A percentile compares a stretch with the other conserved stretches of the same genome.
These are phyloP conservation scores for Cylindroiulus punctatus DNA, from an alignment of 2,888 invertebrate genomes.

Conservation along the genomic window DNA sequence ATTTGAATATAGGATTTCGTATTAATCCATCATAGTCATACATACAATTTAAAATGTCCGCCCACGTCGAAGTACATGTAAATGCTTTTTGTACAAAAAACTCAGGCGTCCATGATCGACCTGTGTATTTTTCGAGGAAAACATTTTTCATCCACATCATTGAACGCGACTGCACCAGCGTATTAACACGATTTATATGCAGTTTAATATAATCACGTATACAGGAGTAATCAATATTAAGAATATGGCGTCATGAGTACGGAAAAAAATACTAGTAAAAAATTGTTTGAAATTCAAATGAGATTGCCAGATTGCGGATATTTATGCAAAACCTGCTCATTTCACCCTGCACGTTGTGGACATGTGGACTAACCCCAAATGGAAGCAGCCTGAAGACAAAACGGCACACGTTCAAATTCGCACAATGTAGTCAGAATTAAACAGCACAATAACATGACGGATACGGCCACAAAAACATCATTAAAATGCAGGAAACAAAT, in stretches of 20 bases:
- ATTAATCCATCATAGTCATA: no score
- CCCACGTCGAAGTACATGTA: no score
- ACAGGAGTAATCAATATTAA: no score
- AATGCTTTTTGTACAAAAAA: no score
- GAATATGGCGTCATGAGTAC: neutral
- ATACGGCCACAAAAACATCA: neutral
- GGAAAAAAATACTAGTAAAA: neutral
- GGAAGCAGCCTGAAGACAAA: slow-evolving; percentile 4
- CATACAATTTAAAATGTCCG: no score
- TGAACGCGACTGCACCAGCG: neutral
- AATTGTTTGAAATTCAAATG: neutral
- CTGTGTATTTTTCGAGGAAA: no score
- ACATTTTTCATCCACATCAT: neutral
- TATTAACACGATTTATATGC: neutral
- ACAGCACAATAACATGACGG: slow-evolving; percentile 21
- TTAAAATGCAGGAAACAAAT: neutral
- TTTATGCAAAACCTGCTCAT: neutral
- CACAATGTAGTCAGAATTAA: neutral
- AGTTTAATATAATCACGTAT: neutral
- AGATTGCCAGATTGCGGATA: neutral
- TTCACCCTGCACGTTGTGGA: neutral
- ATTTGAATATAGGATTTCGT: no score
- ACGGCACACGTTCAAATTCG: slow-evolving; percentile 34
- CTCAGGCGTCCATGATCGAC: no score
- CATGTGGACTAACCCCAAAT: neutral